Evolutionary conservation across 2,797 vertebrate species (phyloP), one percentile per base, ranked within the genome.

Genomic region (Hemitrygon akajei): DNA sequence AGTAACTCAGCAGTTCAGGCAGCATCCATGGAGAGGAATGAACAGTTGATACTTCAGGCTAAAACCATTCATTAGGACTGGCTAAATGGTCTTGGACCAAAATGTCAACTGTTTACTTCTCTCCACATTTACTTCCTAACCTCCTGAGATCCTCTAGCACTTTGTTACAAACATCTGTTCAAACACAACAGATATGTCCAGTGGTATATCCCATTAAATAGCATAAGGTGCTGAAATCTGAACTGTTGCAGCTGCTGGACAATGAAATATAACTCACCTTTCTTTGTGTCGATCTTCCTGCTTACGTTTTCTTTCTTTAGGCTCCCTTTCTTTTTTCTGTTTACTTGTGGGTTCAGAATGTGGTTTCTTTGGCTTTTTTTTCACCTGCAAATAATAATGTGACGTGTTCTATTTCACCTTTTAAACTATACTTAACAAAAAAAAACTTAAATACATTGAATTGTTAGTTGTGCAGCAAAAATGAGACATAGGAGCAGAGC

Each of bases 261-360:
- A 1, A 1, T 18, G 66, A 94, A 3, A 3, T 69, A 93, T 91
- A 86, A 92, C 97, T 97, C 94, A 98, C 98, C 97, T 98, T 63
- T 95, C 95, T 95, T 97, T 97, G n/a, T 97, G 95, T 94, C 97
- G 98, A 94, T 99, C 98, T 93, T 99, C 98, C 1, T 96, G 95
- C 94, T 95, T 97, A 34, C 97, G 95, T 80, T 97, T 97, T 93
- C 91, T 63, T 96, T 97, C 96, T 98, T 98, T 94, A 98, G 98
- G 95, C 97, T 97, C 94, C 97, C 95, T 97, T 98, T 96, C 96
- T 97, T 84, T 97, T 97, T 94, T 97, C 97, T 12, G 95, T 95
- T 95, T 97, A 97, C 96, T 98, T 95, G 95, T 95, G 95, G 96
- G 96, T 95, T 96, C 98, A 89, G 95, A 93, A 3, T 75, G 94